Percentiles rank a stretch among this genome's conserved stretches.
phyloP scores from a whole-genome alignment of 2,113 vertebrate species.

The Tetrax tetrax region DNA sequence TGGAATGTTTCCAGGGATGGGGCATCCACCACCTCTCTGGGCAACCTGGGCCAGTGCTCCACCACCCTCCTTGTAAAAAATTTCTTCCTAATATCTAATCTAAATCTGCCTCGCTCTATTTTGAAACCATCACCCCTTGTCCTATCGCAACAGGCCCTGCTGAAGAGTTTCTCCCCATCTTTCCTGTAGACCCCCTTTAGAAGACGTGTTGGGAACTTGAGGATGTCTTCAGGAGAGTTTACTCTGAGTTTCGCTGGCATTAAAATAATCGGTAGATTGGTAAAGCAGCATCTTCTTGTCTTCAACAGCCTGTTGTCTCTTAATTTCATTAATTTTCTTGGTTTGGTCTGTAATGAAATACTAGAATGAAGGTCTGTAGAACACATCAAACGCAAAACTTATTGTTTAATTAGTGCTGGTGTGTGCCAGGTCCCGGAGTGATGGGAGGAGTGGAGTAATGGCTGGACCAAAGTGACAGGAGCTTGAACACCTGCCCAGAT shows the following conservation, averaged over 20 bases:
- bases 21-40: too few species aligned
- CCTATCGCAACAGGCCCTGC: too few species aligned
- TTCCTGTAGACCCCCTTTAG: background rate
- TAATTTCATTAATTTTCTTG: background rate
- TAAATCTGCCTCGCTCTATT: too few species aligned
- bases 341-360: background rate
- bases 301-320: background rate
- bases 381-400: background rate
- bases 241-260: background rate
- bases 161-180: too few species aligned
- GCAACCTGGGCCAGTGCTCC: too few species aligned
- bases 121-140: too few species aligned
- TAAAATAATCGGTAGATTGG: background rate
- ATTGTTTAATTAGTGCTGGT: background rate
- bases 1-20: too few species aligned
- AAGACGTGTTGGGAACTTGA: background rate
- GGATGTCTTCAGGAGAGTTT: background rate
- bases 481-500: background rate
- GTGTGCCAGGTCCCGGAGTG: background rate
- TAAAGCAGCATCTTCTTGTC: background rate
- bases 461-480: background rate
- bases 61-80: too few species aligned
- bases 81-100: too few species aligned
- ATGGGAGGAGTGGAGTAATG: background rate
- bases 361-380: background rate